Evolutionary conservation across 37 sponge, comb jelly and placozoan genomes (phyloP), one percentile per base, ranked within the genome.

Genomic region (Spongilla lacustris): DNA sequence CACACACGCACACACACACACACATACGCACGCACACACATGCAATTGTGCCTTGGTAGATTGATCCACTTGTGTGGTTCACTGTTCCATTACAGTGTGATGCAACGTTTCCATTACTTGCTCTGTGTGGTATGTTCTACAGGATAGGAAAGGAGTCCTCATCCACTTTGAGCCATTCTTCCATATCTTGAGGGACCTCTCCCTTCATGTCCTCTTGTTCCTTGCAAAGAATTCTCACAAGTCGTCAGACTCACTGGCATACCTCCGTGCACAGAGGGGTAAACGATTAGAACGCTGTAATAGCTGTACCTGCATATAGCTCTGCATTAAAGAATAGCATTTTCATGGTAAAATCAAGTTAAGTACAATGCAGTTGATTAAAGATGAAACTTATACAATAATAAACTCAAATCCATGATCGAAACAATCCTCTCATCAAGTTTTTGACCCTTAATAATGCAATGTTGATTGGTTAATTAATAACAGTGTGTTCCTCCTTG

Each of bases 171-270:
- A 46, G 4, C 67, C 41, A 30, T 88, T 88, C 68, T 14, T 41
- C 41, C 10, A 46, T 22, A 23, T 88, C 27, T 48, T 88, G 76
- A 74, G 67, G 31, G 82, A 88, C 29, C 34, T 66, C 68, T 88
- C 75, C 23, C 49, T 81, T 9, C 27, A 76, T 29, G 30, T 81
- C 8, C 28, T 88, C 24, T 28, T 2, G 2, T 49, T 38, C 8
- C 22, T 88, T 13, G 46, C 68, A 8, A 0, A 9, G 19, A 29
- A 31, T 4, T 81, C 88, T 31, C 25, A 2, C 10, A 28, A 74
- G 38, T 9, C 37, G 27, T 30, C 27, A 33, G 81, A 87, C 36
- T 81, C 87, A 66, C 27, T 72, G 67, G 68, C 19, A 38, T 87
- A 31, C 28, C 74, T 87, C 38, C 4, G 22, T 35, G 58, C n/a